These are phyloP conservation scores for Maccullochella peelii DNA, from an alignment of 2,113 vertebrate species.

Conservation along the genomic window DNA sequence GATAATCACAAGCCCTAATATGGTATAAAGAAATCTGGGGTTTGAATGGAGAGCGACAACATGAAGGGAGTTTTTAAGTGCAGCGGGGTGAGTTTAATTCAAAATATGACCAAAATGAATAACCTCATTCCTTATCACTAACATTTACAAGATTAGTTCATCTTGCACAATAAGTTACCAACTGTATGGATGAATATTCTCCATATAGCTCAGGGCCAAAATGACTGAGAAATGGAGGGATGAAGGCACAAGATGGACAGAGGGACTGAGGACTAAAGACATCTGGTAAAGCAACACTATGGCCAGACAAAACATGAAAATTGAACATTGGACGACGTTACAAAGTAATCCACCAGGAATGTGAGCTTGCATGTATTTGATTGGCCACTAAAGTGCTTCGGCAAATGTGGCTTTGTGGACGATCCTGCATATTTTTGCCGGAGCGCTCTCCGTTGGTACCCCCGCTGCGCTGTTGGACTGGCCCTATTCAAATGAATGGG, in stretches of 20 bases:
- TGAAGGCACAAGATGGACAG: neutral
- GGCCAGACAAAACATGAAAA: neutral
- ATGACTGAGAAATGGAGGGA: neutral
- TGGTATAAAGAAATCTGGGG: neutral
- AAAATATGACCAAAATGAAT: neutral
- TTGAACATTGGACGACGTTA: neutral
- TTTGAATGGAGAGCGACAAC: neutral
- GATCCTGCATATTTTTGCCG: neutral
- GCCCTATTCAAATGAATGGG: neutral
- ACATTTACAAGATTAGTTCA: neutral
- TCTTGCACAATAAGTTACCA: neutral
- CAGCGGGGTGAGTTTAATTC: neutral
- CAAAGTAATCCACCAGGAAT: neutral
- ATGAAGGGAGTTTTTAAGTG: neutral
- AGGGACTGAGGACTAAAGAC: neutral
- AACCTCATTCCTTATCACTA: neutral
- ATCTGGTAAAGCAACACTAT: constrained; percentile 11
- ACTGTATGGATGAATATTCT: neutral
- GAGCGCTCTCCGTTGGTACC: neutral
- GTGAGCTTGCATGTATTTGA: neutral
- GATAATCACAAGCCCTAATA: constrained; percentile 13
- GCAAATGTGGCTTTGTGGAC: no score
- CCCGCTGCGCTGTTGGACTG: neutral
- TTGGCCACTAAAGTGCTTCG: neutral
- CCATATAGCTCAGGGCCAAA: neutral